Base-by-base conservation (phyloP, 2,888 invertebrate genomes). In the Heliconius hortense region DNA sequence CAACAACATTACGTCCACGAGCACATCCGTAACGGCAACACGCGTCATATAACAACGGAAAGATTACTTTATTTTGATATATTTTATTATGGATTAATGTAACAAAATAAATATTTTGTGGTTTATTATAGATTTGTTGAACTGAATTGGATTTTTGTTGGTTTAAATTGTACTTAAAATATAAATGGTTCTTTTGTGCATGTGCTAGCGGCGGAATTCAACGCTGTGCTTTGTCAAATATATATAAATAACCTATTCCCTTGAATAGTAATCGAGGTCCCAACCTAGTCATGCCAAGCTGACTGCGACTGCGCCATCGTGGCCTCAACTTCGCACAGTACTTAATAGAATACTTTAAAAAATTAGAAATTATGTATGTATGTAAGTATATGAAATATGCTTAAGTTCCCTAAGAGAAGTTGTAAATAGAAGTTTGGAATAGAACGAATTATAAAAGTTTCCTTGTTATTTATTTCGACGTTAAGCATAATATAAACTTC, bases 401-500 rank as follows among this genome's bases (percentile, higher is more conserved):
- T 56, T 21, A 26, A 74, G 31, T 74, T 62, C 60, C 18, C 48
- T 66, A 28, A 53, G 28, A 69, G 53, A 26, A 26, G 13, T 60
- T 26, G 24, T 60, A 60, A 24, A 60, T n/a, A 60, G 24, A 69
- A 69, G 28, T 69, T 69, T 31, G 31, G 56, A 28, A 64, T n/a
- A 26, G 28, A 62, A n/a, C 60, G 53, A 64, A 63, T 39, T 64
- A 63, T 26, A 35, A 24, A 75, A 72, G 21, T 75, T 72, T 48
- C 39, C 75, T 75, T 72, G 75, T 75, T 75, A 75, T 75, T 75
- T 75, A 69, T 59, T 75, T 75, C 26, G 5, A 62, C 31, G 31
- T 70, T 53, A 43, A 31, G 26, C 60, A 28, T 15, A 13, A 26
- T 26, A 11, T 56, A 48, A n/a, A 15, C 60, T 15, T 26, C 26